Percentiles rank a stretch among this genome's conserved stretches.
phyloP scores from a whole-genome alignment of 2,888 invertebrate species.

The Copidosoma aretas region DNA sequence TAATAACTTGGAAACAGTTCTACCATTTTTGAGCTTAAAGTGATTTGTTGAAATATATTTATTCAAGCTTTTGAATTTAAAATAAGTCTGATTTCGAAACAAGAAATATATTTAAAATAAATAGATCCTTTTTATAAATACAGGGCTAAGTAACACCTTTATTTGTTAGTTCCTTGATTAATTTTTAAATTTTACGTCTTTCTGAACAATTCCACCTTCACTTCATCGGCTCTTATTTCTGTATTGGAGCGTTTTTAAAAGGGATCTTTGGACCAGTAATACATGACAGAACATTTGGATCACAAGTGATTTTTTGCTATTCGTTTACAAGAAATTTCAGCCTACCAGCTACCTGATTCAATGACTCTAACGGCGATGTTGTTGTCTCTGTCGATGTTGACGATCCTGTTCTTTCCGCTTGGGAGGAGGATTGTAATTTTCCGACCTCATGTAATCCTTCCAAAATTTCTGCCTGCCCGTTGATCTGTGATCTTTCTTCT shows the following conservation, averaged over 20 bases:
- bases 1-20: neutral
- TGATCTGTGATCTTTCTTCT: neutral
- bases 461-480: neutral
- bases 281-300: neutral
- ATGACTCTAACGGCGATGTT: neutral
- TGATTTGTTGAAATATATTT: neutral
- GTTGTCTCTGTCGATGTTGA: neutral
- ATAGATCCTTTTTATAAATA: constrained; percentile 1
- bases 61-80: constrained; percentile 25
- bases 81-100: constrained; percentile 22
- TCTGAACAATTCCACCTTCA: no score
- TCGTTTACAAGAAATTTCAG: neutral
- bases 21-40: constrained; percentile 17
- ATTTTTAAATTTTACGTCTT: neutral
- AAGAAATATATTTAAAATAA: constrained; percentile 15
- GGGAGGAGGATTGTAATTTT: neutral
- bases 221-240: no score
- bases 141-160: constrained; percentile 10
- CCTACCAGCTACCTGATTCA: neutral
- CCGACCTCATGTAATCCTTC: neutral
- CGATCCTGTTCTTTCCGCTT: neutral
- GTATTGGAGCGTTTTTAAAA: neutral
- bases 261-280: neutral
- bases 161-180: neutral
- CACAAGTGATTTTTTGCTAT: neutral